Evolutionary conservation across 1,140 invertebrate species (phyloP).

Genomic region (Orchestia grillus): DNA sequence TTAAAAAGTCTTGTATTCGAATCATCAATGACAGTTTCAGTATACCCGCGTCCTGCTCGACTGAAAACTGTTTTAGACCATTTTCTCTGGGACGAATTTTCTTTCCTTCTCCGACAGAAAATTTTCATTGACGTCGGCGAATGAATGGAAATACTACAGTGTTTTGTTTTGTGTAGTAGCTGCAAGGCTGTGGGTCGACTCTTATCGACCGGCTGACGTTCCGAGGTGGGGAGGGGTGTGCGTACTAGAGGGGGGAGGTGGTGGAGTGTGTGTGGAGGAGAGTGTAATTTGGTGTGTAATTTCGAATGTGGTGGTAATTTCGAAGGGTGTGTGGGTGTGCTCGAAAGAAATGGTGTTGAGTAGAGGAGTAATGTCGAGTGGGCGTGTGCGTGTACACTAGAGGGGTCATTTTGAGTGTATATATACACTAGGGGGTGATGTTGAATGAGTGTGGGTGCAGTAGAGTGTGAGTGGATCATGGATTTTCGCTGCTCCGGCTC

Average conservation of each 20-base stretch:
- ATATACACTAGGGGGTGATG: too few species aligned
- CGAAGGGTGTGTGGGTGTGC: too few species aligned
- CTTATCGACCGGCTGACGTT: neutral
- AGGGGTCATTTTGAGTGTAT: too few species aligned
- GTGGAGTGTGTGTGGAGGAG: too few species aligned
- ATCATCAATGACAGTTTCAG: neutral
- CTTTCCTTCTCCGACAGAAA: neutral
- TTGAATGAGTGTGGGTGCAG: too few species aligned
- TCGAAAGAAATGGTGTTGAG: too few species aligned
- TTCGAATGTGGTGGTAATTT: neutral
- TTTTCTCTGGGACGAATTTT: neutral
- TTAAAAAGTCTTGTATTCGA: neutral
- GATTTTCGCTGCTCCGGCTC: too few species aligned
- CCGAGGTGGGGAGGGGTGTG: too few species aligned
- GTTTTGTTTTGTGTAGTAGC: neutral
- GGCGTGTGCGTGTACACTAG: too few species aligned
- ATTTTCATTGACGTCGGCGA: neutral
- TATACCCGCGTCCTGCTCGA: neutral
- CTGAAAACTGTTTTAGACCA: neutral
- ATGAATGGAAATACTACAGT: neutral
- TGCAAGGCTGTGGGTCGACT: neutral
- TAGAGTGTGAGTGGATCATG: too few species aligned
- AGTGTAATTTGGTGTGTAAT: neutral
- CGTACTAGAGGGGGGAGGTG: too few species aligned
- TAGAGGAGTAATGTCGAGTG: too few species aligned